Base-by-base conservation (phyloP, 2,113 vertebrate genomes). In the Neopipo cinnamomea region DNA sequence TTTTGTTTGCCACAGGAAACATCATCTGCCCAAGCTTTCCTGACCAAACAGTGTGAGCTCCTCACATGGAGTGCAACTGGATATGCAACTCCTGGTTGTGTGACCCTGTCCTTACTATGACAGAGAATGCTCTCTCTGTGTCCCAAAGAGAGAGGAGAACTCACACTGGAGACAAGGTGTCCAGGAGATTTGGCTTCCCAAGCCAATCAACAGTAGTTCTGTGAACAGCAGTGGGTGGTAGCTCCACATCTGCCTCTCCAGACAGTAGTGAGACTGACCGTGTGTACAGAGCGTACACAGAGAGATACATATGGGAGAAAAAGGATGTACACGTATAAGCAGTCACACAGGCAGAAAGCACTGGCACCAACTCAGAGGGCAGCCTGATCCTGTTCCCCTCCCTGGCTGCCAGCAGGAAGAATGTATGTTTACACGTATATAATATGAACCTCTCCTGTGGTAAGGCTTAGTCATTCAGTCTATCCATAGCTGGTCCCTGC, bases 21-120 rank as follows among this genome's bases (percentile, higher is more conserved):
- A 52, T 25, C 35, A n/a, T 16, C 30, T 23, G 19, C 67, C 49
- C 22, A 4, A 52, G 6, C 18, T 9, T 3, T 52, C 44, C 35
- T 3, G 8, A n/a, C 5, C 10, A 2, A 71, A 20, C 3, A 33
- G 33, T 46, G 77, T 11, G 47, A 39, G 20, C 41, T 77, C 14
- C 35, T 28, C 53, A 30, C 20, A 23, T 10, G 17, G 23, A 35
- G 12, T 8, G 56, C 10, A 47, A 2, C 2, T 47, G 66, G 5
- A 10, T 35, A 53, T 39, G 21, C 50, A 47, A 13, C 9, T 71
- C 18, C 71, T 46, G 46, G 50, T 17, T 44, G 20, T 49, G 71
- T 0, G 0, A 3, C 14, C 21, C 22, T 59, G 9, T 37, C 47
- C 11, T 27, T 3, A 35, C 21, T 27, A 2, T 44, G 18, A 22